Conservation (phyloP, 2,113 vertebrate species). For the Ictalurus furcatus region DNA sequence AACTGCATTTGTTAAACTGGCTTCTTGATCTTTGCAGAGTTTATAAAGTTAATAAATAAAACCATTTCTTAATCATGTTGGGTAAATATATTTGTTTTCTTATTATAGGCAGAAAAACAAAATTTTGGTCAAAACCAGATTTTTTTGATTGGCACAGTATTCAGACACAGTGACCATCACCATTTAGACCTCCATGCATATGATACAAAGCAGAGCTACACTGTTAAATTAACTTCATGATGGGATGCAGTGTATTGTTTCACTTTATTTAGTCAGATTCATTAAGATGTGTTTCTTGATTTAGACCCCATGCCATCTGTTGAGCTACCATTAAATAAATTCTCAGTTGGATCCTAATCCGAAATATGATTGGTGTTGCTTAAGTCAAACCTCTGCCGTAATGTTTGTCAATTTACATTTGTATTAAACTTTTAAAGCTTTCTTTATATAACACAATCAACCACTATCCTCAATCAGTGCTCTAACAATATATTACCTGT, state of each 20-base stretch:
- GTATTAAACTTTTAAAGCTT: background rate
- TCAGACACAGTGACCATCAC: background rate
- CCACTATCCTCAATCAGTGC: background rate
- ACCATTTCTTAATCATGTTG: background rate
- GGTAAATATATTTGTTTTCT: background rate
- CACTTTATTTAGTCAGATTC: background rate
- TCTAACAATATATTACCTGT: conserved; percentile 22
- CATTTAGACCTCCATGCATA: background rate
- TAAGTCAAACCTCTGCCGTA: background rate
- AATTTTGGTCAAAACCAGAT: background rate
- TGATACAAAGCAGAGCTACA: background rate
- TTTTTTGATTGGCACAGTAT: background rate
- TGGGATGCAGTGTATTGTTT: background rate
- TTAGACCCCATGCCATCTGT: background rate
- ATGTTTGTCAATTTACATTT: background rate
- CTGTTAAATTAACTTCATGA: background rate
- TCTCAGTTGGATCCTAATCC: background rate
- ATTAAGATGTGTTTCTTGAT: background rate
- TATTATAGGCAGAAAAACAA: background rate
- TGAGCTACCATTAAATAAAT: background rate
- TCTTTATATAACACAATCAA: background rate
- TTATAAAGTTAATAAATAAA: background rate
- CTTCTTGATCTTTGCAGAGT: background rate
- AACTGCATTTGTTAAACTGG: background rate
- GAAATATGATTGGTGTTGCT: background rate